A percentile compares a stretch with the other conserved stretches of the same genome.
phyloP scores from a whole-genome alignment of 2,888 invertebrate genomes.

The Eutolmus rufibarbis region DNA sequence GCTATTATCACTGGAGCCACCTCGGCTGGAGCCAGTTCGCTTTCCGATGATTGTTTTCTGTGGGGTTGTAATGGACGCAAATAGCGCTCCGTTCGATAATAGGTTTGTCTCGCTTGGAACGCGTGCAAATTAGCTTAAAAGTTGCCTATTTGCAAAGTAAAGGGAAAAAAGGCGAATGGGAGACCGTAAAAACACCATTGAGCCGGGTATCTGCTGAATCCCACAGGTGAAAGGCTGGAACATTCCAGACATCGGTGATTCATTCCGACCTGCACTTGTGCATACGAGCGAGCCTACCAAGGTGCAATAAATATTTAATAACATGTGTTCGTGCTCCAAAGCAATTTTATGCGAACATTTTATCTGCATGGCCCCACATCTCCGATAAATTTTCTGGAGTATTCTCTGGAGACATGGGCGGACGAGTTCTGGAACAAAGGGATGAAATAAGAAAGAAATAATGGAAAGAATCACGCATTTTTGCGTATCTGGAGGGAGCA shows the following conservation, averaged over 20 bases:
- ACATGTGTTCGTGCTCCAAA: conserved; percentile 51
- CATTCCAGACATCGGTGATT: conserved; percentile 42
- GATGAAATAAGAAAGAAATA: background rate
- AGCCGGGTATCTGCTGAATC: background rate
- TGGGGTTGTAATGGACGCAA: background rate
- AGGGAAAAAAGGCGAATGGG: background rate
- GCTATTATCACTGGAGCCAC: conserved; percentile 35
- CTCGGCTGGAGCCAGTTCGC: conserved; percentile 36
- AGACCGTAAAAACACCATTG: background rate
- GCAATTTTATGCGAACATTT: conserved; percentile 51
- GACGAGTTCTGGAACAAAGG: background rate
- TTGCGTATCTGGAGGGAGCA: background rate
- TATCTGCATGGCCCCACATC: conserved; percentile 27
- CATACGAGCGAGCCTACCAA: conserved; percentile 47
- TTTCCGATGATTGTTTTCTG: conserved; percentile 29
- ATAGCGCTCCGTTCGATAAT: background rate
- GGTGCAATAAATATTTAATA: conserved; percentile 51
- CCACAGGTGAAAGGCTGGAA: conserved; percentile 23
- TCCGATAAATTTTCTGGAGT: conserved; percentile 11
- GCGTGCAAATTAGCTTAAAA: conserved; percentile 35
- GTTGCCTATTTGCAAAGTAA: background rate
- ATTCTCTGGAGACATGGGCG: background rate
- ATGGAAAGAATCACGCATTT: background rate
- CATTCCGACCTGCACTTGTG: conserved; percentile 19
- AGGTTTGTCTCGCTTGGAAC: background rate